Evolutionary conservation across 2,888 invertebrate genomes (phyloP).

Genomic region (Campaea margaritaria): DNA sequence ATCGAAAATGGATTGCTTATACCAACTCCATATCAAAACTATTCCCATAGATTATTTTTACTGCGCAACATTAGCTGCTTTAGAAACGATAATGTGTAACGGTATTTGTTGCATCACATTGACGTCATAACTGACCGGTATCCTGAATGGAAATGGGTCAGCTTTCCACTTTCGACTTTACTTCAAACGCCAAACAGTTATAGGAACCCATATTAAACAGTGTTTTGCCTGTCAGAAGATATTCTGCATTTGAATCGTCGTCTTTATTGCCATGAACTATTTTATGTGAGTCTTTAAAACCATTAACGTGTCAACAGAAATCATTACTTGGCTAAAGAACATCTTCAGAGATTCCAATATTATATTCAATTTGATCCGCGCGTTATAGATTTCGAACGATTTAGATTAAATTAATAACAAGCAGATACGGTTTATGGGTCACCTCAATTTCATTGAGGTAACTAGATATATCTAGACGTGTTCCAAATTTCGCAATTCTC

Average conservation of each 20-base stretch:
- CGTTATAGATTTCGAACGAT: slow-evolving; percentile 8
- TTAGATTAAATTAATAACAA: slow-evolving; percentile 17
- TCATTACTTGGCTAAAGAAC: slow-evolving; percentile 20
- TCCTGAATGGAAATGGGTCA: slow-evolving; percentile 76
- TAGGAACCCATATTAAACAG: slow-evolving; percentile 41
- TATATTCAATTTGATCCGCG: background rate
- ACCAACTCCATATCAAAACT: slow-evolving; percentile 41
- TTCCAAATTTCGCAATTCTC: slow-evolving; percentile 51
- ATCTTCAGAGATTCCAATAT: slow-evolving; percentile 8
- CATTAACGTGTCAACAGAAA: slow-evolving; percentile 29
- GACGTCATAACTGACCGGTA: slow-evolving; percentile 70
- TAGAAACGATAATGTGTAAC: slow-evolving; percentile 45
- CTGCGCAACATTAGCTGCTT: slow-evolving; percentile 62
- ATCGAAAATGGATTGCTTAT: slow-evolving; percentile 35
- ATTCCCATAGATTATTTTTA: slow-evolving; percentile 60
- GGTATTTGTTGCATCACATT: slow-evolving; percentile 58
- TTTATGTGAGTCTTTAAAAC: slow-evolving; percentile 13
- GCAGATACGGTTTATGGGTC: slow-evolving; percentile 56
- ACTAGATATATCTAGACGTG: slow-evolving; percentile 53
- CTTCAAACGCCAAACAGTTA: slow-evolving; percentile 63
- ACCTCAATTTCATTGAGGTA: slow-evolving; percentile 64
- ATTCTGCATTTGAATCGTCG: slow-evolving; percentile 37
- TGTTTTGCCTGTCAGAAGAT: slow-evolving; percentile 38
- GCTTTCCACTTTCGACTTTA: slow-evolving; percentile 67
- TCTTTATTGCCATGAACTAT: slow-evolving; percentile 37